phyloP scores from a whole-genome alignment of 2,888 invertebrate species.

The Meloe dianella region DNA sequence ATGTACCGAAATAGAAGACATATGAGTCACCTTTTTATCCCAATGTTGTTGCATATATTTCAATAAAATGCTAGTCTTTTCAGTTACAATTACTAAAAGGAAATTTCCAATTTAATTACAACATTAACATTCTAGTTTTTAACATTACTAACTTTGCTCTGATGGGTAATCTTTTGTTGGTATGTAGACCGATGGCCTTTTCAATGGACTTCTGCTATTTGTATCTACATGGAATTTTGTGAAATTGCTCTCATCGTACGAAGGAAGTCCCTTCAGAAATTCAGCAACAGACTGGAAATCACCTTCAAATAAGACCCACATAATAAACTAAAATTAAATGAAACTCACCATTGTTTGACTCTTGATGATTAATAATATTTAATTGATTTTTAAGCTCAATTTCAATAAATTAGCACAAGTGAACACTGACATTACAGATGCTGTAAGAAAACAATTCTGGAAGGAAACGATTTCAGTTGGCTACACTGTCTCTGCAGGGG shows the following conservation, averaged over 20 bases:
- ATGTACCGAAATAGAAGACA: not conserved
- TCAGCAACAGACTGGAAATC: constrained; percentile 80
- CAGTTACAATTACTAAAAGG: constrained; percentile 85
- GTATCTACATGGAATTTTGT: constrained; percentile 88
- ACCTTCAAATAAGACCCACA: not conserved
- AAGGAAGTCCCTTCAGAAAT: constrained; percentile 90
- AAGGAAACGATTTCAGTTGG: not conserved
- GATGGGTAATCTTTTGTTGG: constrained; percentile 92
- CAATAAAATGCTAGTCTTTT: constrained; percentile 91
- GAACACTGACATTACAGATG: constrained; percentile 7
- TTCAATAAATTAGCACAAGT: not conserved
- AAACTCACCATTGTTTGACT: constrained; percentile 1
- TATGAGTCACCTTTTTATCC: constrained; percentile 80
- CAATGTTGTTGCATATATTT: constrained; percentile 94
- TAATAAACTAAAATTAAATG: not conserved
- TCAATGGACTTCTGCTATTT: constrained; percentile 80
- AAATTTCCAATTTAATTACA: not conserved
- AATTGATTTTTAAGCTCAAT: not conserved
- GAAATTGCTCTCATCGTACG: constrained; percentile 90
- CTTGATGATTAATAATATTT: not conserved
- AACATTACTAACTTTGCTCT: constrained; percentile 78
- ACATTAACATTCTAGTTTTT: constrained; percentile 2
- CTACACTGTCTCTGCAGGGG: not conserved
- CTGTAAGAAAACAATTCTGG: constrained; percentile 2
- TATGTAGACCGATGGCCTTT: constrained; percentile 89